A percentile compares a stretch with the other conserved stretches of the same genome.
These are phyloP conservation scores for Holothuria glaberrima DNA, from an alignment of 35 echinoderm and acorn worm species.

Conservation along the genomic window DNA sequence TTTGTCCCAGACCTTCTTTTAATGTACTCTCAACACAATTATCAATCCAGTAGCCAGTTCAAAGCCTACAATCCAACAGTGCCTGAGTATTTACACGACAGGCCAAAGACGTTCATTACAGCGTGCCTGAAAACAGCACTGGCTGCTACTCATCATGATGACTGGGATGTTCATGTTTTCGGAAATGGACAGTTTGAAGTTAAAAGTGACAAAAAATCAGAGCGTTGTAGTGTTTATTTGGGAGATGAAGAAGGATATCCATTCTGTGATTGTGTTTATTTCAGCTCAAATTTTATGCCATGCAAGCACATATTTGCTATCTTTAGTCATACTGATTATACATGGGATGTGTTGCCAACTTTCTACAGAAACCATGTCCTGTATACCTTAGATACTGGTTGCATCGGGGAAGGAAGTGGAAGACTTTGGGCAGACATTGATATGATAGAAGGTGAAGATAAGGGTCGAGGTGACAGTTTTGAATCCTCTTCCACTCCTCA, in stretches of 20 bases:
- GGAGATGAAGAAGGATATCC: not conserved
- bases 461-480: too few species aligned
- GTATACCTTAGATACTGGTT: not conserved
- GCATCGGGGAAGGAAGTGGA: not conserved
- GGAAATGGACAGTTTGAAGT: not conserved
- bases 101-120: not conserved
- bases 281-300: not conserved
- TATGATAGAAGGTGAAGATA: not conserved
- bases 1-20: not conserved
- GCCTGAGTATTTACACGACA: not conserved
- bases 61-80: conserved; percentile 31
- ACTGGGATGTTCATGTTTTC: not conserved
- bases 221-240: not conserved
- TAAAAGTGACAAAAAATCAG: not conserved
- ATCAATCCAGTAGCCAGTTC: not conserved
- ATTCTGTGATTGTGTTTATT: not conserved
- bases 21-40: not conserved
- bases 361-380: not conserved
- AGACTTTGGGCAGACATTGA: not conserved
- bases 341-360: not conserved
- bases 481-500: too few species aligned
- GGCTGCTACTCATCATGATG: not conserved
- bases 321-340: not conserved
- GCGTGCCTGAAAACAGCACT: not conserved
- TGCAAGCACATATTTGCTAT: conserved; percentile 17